Evolutionary conservation across 2,888 invertebrate genomes (phyloP), one percentile per base, ranked within the genome.

Genomic region (Bombylius discolor): DNA sequence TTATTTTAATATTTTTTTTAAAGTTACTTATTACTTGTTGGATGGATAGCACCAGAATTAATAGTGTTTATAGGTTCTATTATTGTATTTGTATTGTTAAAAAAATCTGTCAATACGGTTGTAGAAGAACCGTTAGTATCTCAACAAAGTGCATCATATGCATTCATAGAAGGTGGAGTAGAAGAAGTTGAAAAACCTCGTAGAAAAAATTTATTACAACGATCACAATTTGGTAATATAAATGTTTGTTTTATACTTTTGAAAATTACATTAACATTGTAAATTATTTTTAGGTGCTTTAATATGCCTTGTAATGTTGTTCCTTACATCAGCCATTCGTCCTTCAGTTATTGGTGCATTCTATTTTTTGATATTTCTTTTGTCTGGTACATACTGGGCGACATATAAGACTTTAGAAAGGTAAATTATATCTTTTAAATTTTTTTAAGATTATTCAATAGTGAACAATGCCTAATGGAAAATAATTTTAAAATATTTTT

Each of bases 301-400:
- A 36, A 68, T 71, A 58, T 71, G 71, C 58, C 63, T 74, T 62
- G 66, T 68, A 55, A 67, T 68, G 42, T 57, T 73, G 51, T 70
- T 72, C 59, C 66, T 74, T 62, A 68, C 73, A 57, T 68, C 70
- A 1, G 83, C 87, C 58, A 76, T 92, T 68, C 81, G 86, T 48
- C 96, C 96, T 3, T 91, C 92, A 54, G 76, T 89, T 39, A 82
- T 85, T 32, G 89, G 89, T 47, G 87, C 86, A 11, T 78, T 94
- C 49, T 96, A 97, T 74, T 95, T 90, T 74, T 67, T 94, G 54
- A 79, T 87, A 56, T 96, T 96, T 72, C 78, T 97, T 67, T 81
- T 81, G 14, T 81, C 87, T 34, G 87, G 89, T 56, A 92, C 93
- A 3, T 89, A 89, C 76, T 90, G 93, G 89, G 84, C 92, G 32